phyloP scores from a whole-genome alignment of 1,140 invertebrate genomes.

The Saccostrea echinata region DNA sequence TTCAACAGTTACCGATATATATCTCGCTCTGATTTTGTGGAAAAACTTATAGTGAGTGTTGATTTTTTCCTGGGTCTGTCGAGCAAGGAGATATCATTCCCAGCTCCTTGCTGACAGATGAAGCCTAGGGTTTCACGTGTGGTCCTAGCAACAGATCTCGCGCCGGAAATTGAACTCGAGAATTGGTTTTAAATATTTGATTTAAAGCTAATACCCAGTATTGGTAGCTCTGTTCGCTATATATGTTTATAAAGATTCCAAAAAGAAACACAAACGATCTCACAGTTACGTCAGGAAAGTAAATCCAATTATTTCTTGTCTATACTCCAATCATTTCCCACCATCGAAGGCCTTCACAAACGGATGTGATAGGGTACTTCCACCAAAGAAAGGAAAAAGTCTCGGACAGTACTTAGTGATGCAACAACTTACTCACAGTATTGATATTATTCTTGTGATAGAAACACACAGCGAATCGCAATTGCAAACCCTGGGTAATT shows the following conservation, averaged over 20 bases:
- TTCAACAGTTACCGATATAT: constrained; percentile 35
- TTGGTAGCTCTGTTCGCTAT: constrained; percentile 27
- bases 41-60: constrained; percentile 37
- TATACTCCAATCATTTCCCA: constrained; percentile 28
- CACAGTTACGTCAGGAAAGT: background rate
- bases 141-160: constrained; percentile 22
- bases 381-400: too few relatives aligned
- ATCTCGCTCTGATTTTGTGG: constrained; percentile 36
- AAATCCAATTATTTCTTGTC: constrained; percentile 30
- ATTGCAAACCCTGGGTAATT: too few relatives aligned
- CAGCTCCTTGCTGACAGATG: constrained; percentile 4
- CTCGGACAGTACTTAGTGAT: too few relatives aligned
- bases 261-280: constrained; percentile 35
- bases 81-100: constrained; percentile 22
- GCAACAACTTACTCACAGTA: too few relatives aligned
- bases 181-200: constrained; percentile 38
- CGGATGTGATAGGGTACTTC: background rate
- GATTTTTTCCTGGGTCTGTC: constrained; percentile 21
- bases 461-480: too few relatives aligned
- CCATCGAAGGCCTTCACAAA: background rate
- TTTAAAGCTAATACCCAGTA: constrained; percentile 24
- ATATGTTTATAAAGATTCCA: constrained; percentile 37
- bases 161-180: constrained; percentile 30
- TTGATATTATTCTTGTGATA: too few relatives aligned
- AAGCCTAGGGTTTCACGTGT: constrained; percentile 16